Percentiles rank a stretch among this genome's conserved stretches.
These are phyloP conservation scores for Lochmaea crataegi DNA, from an alignment of 2,888 invertebrate species.

Conservation along the genomic window DNA sequence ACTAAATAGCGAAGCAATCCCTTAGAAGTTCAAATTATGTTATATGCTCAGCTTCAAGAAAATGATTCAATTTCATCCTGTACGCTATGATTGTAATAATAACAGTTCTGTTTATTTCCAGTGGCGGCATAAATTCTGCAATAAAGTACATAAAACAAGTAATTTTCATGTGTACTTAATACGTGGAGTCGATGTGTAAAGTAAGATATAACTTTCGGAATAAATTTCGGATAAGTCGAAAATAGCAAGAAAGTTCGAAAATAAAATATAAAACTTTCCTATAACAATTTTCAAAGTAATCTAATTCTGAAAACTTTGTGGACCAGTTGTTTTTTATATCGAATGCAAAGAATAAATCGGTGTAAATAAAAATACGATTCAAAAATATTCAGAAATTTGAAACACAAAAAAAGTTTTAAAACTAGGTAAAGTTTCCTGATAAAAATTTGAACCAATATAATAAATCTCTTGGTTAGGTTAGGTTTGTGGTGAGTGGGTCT, in stretches of 20 bases:
- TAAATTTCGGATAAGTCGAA: slow-evolving; percentile 40
- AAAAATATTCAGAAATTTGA: slow-evolving; percentile 40
- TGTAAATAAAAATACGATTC: slow-evolving; percentile 52
- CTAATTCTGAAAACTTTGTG: slow-evolving; percentile 51
- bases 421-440: not conserved
- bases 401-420: not conserved
- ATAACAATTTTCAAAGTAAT: slow-evolving; percentile 53
- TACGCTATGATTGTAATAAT: no score
- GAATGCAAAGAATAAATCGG: slow-evolving; percentile 47
- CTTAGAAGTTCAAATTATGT: no score
- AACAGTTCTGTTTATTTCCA: no score
- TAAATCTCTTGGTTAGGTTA: no score
- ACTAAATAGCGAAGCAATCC: no score
- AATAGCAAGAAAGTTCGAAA: slow-evolving; percentile 43
- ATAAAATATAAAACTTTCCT: slow-evolving; percentile 50
- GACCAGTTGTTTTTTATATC: slow-evolving; percentile 50
- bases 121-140: no score
- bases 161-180: slow-evolving; percentile 17
- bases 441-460: not conserved
- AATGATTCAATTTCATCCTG: no score
- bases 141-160: no score
- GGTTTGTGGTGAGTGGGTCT: no score
- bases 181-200: slow-evolving; percentile 39
- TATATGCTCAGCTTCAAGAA: no score
- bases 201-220: slow-evolving; percentile 34